Conservation (phyloP, 2,113 vertebrate genomes). For the Thymallus thymallus region DNA sequence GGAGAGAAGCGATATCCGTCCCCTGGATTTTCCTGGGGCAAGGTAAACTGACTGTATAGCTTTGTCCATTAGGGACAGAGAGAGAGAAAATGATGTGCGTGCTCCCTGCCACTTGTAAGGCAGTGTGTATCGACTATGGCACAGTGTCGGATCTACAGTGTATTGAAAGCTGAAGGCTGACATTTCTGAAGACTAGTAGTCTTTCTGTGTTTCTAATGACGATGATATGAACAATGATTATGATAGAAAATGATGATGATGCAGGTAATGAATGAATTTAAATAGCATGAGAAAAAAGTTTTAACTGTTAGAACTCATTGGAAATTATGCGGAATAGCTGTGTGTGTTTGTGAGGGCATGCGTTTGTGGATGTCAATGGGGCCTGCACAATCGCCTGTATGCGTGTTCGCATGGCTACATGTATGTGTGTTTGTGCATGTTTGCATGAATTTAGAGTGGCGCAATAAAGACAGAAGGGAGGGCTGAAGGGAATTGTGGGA, state of each 20-base stretch:
- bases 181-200: neutral
- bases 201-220: neutral
- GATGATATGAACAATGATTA: neutral
- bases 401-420: too few species aligned
- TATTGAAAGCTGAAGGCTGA: constrained; percentile 23
- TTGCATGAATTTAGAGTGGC: too few species aligned
- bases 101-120: constrained; percentile 53
- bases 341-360: too few species aligned
- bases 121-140: constrained; percentile 33
- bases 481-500: too few species aligned
- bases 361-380: too few species aligned
- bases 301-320: too few species aligned
- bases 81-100: constrained; percentile 63
- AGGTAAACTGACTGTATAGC: constrained; percentile 72
- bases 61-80: constrained; percentile 65
- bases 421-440: too few species aligned
- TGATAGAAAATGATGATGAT: neutral
- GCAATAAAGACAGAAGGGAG: too few species aligned
- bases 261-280: too few species aligned
- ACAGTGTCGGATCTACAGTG: constrained; percentile 14
- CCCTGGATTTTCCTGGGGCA: constrained; percentile 79
- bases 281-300: too few species aligned
- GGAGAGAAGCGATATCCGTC: constrained; percentile 71
- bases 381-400: too few species aligned
- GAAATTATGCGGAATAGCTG: too few species aligned